These are phyloP conservation scores for Carcina quercana DNA, from an alignment of 2,888 invertebrate species.

Conservation along the genomic window DNA sequence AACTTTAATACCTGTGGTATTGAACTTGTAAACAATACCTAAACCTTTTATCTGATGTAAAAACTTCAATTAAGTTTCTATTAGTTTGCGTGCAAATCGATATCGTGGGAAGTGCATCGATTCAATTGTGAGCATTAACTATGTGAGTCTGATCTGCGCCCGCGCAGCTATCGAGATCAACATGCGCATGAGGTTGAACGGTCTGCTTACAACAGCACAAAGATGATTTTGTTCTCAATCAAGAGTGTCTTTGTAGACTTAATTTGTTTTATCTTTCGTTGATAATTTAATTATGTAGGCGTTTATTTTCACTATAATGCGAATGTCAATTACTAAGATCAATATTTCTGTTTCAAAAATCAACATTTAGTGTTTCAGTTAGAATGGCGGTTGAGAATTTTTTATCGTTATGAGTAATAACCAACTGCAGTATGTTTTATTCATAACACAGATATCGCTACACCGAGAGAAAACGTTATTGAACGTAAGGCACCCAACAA, in stretches of 20 bases:
- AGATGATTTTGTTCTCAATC: slow-evolving; percentile 2
- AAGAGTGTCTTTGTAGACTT: slow-evolving; percentile 5
- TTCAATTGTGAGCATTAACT: slow-evolving; percentile 46
- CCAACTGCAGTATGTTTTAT: no score
- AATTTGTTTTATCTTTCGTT: slow-evolving; percentile 9
- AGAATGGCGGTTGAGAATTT: no score
- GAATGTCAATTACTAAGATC: no score
- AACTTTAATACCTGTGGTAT: no score
- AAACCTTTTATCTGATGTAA: slow-evolving; percentile 13
- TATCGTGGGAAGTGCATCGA: slow-evolving; percentile 33
- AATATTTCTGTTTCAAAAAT: no score
- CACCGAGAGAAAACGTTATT: no score
- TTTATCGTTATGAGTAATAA: no score
- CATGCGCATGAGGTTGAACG: slow-evolving; percentile 24
- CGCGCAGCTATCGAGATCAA: slow-evolving; percentile 32
- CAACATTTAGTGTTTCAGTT: no score
- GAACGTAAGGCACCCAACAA: no score
- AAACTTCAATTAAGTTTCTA: slow-evolving; percentile 21
- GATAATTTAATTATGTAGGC: slow-evolving; percentile 22
- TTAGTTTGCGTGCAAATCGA: slow-evolving; percentile 13
- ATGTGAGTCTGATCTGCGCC: slow-evolving; percentile 20
- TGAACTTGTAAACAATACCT: no score
- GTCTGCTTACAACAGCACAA: slow-evolving; percentile 4
- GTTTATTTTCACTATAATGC: no score
- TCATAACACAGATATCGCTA: no score